Percentiles rank a stretch among this genome's conserved stretches.
Conservation (phyloP, 2,888 invertebrate genomes). For the Brachypalpus laphriformis region DNA sequence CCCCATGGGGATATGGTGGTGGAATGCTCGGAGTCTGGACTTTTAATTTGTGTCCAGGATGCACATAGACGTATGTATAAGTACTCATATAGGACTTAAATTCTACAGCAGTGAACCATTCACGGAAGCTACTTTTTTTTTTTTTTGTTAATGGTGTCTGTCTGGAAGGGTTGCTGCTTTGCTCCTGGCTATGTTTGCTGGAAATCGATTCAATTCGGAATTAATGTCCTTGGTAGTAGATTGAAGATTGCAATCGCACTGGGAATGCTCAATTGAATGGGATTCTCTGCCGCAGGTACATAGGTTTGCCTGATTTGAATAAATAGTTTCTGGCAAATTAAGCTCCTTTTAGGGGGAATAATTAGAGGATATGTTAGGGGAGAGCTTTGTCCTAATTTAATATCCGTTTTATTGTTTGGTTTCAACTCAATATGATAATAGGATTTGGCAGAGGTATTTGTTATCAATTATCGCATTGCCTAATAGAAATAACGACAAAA, state of each 20-base stretch:
- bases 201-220: constrained; percentile 62
- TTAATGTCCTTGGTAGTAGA: constrained; percentile 63
- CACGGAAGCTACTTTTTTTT: constrained; percentile 2
- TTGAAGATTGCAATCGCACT: constrained; percentile 48
- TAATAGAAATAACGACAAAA: neutral
- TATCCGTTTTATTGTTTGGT: constrained; percentile 19
- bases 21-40: constrained; percentile 45
- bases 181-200: constrained; percentile 36
- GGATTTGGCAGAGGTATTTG: neutral
- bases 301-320: constrained; percentile 41
- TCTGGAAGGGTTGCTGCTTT: constrained; percentile 34
- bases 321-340: constrained; percentile 35
- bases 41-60: constrained; percentile 57
- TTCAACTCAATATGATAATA: constrained; percentile 7
- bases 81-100: neutral
- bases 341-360: constrained; percentile 23
- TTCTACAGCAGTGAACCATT: constrained; percentile 28
- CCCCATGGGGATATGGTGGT: neutral
- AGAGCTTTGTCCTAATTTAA: constrained; percentile 24
- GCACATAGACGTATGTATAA: neutral
- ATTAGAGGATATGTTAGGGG: constrained; percentile 10
- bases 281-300: constrained; percentile 44
- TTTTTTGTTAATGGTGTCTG: constrained; percentile 30
- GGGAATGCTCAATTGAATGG: constrained; percentile 59
- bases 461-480: constrained; percentile 25